A percentile compares a stretch with the other conserved stretches of the same genome.
Conservation (phyloP, 2,113 vertebrate species). For the Eubucco bourcierii region DNA sequence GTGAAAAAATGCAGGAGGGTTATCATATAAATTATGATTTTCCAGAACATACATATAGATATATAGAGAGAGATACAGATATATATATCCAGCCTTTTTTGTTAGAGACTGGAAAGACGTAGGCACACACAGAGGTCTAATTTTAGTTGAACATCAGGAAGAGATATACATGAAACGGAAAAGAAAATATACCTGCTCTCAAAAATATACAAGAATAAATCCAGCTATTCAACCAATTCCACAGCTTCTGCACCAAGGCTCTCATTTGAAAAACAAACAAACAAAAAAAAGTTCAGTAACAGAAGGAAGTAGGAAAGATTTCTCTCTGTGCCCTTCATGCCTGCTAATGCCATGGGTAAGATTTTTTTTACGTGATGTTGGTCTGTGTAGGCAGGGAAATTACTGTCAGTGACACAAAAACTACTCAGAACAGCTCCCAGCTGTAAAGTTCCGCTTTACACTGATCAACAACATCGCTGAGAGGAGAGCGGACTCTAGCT, state of each 20-base stretch:
- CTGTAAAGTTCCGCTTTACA: background rate
- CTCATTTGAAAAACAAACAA: background rate
- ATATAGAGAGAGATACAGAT: too few species aligned
- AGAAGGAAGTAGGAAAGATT: background rate
- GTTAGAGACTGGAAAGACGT: background rate
- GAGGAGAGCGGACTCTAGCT: slow-evolving; percentile 11
- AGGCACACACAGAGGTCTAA: background rate
- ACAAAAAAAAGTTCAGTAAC: background rate
- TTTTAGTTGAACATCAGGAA: background rate
- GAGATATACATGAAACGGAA: background rate
- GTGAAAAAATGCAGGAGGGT: too few species aligned
- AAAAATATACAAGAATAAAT: background rate
- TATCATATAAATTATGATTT: too few species aligned
- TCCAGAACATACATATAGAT: too few species aligned
- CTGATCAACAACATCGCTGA: background rate
- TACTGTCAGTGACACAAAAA: background rate
- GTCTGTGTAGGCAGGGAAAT: background rate
- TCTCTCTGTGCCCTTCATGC: background rate
- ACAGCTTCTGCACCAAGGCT: background rate
- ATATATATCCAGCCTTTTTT: too few species aligned
- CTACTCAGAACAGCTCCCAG: background rate
- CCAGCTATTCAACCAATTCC: background rate
- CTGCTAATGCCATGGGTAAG: background rate
- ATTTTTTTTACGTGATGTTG: slow-evolving; percentile 23
- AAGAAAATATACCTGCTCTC: background rate